phyloP scores from a whole-genome alignment of 1,140 invertebrate species.

The Drosophila pallidifrons region DNA sequence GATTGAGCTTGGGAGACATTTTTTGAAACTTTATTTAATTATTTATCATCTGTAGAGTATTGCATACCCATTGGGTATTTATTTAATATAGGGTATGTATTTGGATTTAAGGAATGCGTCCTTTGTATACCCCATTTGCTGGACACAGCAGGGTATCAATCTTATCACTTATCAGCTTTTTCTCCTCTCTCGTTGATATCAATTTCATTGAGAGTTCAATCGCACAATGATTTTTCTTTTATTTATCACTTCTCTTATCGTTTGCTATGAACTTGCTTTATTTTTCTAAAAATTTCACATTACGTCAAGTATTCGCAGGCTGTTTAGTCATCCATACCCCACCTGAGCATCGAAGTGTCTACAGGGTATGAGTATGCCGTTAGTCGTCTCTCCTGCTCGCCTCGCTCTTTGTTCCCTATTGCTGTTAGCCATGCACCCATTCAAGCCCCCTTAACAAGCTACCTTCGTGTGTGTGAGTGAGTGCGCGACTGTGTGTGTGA shows the following conservation, averaged over 20 bases:
- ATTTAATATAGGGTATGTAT: too few species aligned
- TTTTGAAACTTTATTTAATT: too few species aligned
- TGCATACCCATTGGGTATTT: too few species aligned
- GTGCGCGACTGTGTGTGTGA: background rate
- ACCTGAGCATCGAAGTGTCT: background rate
- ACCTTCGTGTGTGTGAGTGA: background rate
- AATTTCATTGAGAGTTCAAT: background rate
- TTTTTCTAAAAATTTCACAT: too few species aligned
- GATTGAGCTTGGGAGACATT: too few species aligned
- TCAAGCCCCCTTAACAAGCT: conserved; percentile 6
- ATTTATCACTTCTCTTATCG: background rate
- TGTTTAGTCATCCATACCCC: background rate
- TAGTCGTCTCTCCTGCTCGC: background rate
- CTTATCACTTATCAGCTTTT: background rate
- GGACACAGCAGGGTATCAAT: background rate
- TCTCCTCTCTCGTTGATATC: background rate
- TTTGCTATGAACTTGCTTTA: background rate
- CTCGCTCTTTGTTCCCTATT: background rate
- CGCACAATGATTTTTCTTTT: background rate
- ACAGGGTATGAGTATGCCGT: conserved; percentile 11
- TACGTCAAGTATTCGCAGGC: too few species aligned
- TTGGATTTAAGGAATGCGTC: too few species aligned
- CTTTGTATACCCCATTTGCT: background rate
- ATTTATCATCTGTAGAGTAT: too few species aligned
- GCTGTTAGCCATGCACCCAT: conserved; percentile 10